Percentiles rank a stretch among this genome's conserved stretches.
Conservation (phyloP, 2,797 vertebrate species). For the Clarias fuscus region DNA sequence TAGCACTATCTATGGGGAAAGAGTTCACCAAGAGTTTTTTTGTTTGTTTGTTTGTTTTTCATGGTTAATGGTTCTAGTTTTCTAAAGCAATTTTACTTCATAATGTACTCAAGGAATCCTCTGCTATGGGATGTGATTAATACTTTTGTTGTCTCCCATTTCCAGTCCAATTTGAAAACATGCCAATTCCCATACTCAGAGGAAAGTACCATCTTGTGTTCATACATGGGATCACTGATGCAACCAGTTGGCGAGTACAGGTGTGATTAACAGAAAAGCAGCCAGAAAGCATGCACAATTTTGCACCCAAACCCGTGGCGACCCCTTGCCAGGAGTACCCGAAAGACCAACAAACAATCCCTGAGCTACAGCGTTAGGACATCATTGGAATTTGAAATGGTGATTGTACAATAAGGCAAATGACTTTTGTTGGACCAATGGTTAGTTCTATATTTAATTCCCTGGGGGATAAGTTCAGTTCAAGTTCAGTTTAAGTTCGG, state of each 20-base stretch:
- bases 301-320: not conserved
- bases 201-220: not conserved
- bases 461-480: no score
- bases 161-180: not conserved
- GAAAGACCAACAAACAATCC: no score
- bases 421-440: not conserved
- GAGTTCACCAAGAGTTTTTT: not conserved
- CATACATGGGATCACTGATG: not conserved
- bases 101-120: not conserved
- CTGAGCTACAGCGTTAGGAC: not conserved
- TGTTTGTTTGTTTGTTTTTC: not conserved
- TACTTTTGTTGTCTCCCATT: not conserved
- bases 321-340: no score
- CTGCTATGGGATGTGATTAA: not conserved
- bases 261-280: not conserved
- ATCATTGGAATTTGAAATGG: not conserved
- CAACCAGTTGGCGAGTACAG: not conserved
- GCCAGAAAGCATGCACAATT: not conserved
- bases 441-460: not conserved
- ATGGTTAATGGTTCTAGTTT: not conserved
- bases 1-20: not conserved
- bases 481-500: no score
- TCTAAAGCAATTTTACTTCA: not conserved
- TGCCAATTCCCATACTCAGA: not conserved
- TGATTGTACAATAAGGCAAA: not conserved